Percentiles rank a stretch among this genome's conserved stretches.
Evolutionary conservation across 2,888 invertebrate genomes (phyloP).

Genomic region (Rhagium mordax): DNA sequence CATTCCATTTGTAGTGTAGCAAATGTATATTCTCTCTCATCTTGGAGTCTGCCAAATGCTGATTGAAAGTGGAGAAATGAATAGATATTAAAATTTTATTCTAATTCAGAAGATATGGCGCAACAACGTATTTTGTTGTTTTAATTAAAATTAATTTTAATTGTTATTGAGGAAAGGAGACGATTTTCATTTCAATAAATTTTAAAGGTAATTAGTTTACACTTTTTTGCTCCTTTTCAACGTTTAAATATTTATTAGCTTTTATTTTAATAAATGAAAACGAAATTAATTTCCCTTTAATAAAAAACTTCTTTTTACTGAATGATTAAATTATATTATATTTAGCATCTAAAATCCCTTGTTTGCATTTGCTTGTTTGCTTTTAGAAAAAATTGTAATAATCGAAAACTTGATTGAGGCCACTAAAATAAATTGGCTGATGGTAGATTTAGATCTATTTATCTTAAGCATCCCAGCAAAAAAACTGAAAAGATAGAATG

Average conservation of each 20-base stretch:
- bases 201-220: not conserved
- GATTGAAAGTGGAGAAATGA: conserved; percentile 13
- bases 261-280: not conserved
- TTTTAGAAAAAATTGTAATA: no score
- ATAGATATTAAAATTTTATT: conserved; percentile 30
- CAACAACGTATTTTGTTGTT: conserved; percentile 5
- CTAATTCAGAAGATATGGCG: not conserved
- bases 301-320: not conserved
- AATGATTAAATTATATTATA: not conserved
- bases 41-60: conserved; percentile 11
- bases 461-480: no score
- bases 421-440: no score
- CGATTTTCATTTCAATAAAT: not conserved
- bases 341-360: no score
- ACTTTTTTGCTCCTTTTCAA: not conserved
- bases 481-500: no score
- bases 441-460: no score
- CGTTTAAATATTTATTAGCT: not conserved
- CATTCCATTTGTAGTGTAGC: conserved; percentile 16
- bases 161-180: not conserved
- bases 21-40: conserved; percentile 15
- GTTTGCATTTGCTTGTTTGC: no score
- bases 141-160: not conserved
- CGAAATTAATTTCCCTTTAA: not conserved
- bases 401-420: no score